These are phyloP conservation scores for Catharus ustulatus DNA, from an alignment of 2,797 vertebrate species.

Conservation along the genomic window DNA sequence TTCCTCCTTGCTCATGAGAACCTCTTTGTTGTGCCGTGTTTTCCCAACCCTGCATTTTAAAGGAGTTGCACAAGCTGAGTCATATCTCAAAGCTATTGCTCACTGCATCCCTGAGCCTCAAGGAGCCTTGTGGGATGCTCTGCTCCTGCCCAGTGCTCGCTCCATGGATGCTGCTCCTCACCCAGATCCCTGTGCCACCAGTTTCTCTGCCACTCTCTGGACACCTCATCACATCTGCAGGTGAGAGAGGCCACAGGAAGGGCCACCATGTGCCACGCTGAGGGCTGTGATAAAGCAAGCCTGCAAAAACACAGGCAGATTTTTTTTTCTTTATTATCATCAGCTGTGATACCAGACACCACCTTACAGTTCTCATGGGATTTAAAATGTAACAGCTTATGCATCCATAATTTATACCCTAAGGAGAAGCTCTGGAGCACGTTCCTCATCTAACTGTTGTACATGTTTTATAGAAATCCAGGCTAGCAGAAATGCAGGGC, in stretches of 20 bases:
- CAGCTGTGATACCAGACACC: neutral
- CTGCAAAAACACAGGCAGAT: neutral
- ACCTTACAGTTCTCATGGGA: neutral
- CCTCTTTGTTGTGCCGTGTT: neutral
- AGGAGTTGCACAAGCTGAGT: neutral
- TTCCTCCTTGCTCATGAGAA: neutral
- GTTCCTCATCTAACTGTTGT: neutral
- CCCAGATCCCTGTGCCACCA: neutral
- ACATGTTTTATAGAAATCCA: neutral
- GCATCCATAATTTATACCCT: neutral
- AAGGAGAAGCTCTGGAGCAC: neutral
- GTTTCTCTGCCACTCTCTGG: neutral
- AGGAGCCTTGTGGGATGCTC: neutral
- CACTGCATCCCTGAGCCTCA: neutral
- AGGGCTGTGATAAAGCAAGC: neutral
- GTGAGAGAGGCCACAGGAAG: neutral
- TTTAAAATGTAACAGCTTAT: neutral
- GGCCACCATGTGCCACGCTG: accelerated
- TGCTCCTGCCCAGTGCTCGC: neutral
- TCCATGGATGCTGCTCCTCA: neutral
- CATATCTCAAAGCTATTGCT: neutral
- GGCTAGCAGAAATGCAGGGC: neutral
- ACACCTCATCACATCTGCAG: neutral
- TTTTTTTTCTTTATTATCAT: too few species aligned
- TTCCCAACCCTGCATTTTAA: neutral